Conservation (phyloP, 1,140 invertebrate species). For the Carposina sasakii region DNA sequence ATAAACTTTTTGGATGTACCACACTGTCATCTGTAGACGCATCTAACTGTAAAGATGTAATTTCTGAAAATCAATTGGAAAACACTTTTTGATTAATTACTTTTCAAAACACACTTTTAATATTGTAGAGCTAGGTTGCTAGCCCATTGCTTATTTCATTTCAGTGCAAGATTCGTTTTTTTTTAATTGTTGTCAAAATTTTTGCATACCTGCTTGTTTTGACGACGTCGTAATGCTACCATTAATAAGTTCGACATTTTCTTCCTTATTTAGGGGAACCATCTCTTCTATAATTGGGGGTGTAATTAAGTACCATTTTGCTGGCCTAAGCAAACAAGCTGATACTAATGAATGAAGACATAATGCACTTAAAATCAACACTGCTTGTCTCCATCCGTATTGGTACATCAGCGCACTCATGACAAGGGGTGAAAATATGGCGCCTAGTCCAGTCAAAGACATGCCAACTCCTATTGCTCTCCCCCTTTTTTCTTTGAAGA, state of each 20-base stretch:
- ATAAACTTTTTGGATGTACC: constrained; percentile 41
- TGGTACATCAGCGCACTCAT: constrained; percentile 64
- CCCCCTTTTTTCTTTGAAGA: constrained; percentile 69
- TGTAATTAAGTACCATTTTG: constrained; percentile 74
- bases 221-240: constrained; percentile 39
- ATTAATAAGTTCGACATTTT: constrained; percentile 36
- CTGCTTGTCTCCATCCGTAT: constrained; percentile 71
- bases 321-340: constrained; percentile 73
- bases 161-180: no score
- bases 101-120: no score
- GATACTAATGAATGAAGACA: constrained; percentile 73
- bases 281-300: constrained; percentile 43
- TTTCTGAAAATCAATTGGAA: constrained; percentile 29
- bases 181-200: no score
- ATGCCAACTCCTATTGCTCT: constrained; percentile 71
- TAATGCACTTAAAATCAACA: constrained; percentile 72
- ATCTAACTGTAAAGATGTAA: constrained; percentile 27
- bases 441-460: constrained; percentile 71
- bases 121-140: no score
- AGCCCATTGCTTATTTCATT: no score
- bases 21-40: constrained; percentile 26
- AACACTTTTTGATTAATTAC: no score
- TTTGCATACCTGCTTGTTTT: constrained; percentile 34
- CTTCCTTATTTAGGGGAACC: constrained; percentile 42
- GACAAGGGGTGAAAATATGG: constrained; percentile 66